These are phyloP conservation scores for Euschistus heros DNA, from an alignment of 1,140 invertebrate genomes.

Conservation along the genomic window DNA sequence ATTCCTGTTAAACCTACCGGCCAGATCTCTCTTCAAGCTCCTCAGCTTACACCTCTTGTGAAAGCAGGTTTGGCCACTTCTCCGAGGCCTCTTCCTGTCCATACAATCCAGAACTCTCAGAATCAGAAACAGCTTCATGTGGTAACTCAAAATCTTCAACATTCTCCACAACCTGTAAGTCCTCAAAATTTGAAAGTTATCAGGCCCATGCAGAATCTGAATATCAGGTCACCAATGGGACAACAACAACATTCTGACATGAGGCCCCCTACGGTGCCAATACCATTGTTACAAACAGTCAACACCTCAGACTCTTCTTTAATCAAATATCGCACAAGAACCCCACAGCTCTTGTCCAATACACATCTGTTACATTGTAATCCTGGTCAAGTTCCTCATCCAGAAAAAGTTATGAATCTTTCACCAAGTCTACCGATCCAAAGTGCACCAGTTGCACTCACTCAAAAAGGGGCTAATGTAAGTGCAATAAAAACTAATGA, in stretches of 20 bases:
- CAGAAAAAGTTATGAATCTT: conserved; percentile 21
- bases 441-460: too few species aligned
- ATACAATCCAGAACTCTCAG: not conserved
- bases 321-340: not conserved
- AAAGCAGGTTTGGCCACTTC: not conserved
- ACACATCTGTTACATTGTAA: not conserved
- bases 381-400: conserved; percentile 19
- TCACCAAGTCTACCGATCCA: conserved; percentile 11
- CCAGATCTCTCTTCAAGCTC: conserved; percentile 6
- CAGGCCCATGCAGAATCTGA: not conserved
- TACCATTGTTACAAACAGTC: not conserved
- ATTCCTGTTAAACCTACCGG: not conserved
- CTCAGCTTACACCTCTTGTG: not conserved
- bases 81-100: not conserved
- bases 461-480: too few species aligned
- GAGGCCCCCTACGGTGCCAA: not conserved
- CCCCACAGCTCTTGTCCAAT: not conserved
- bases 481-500: too few species aligned
- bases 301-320: too few species aligned
- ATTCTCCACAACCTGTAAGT: conserved; percentile 13
- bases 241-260: not conserved
- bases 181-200: conserved; percentile 25
- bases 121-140: conserved; percentile 8
- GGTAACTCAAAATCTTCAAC: not conserved
- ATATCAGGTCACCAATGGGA: too few species aligned